Percentiles rank a stretch among this genome's conserved stretches.
Conservation (phyloP, 2,797 vertebrate species). For the Pyrrhura leucotis region DNA sequence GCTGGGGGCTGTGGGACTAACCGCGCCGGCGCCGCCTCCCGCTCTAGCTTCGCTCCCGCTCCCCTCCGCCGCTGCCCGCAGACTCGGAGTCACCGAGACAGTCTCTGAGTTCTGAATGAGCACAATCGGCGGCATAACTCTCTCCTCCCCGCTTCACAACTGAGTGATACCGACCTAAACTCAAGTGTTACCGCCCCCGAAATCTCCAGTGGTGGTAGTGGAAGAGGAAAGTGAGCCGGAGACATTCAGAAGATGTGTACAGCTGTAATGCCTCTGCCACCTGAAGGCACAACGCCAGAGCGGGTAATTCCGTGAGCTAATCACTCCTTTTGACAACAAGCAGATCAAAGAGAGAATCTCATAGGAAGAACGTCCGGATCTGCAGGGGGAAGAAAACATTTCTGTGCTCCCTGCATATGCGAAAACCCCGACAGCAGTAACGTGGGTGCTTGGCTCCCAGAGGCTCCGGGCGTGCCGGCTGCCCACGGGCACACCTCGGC, state of each 20-base stretch:
- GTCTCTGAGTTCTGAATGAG: fast-evolving
- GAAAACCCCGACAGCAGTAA: background rate
- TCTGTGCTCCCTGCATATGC: background rate
- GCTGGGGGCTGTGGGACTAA: background rate
- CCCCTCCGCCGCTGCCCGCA: background rate
- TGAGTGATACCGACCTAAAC: background rate
- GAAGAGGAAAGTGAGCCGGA: background rate
- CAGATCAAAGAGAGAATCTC: background rate
- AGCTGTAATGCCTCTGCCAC: background rate
- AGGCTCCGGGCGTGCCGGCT: background rate
- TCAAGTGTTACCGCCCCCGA: fast-evolving
- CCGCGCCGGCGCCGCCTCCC: background rate
- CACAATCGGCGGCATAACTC: background rate
- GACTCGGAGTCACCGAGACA: background rate
- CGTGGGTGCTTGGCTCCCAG: background rate
- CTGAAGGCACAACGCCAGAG: background rate
- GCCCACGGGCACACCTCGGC: background rate
- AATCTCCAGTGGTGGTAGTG: background rate
- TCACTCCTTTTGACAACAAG: background rate
- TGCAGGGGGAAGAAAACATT: background rate
- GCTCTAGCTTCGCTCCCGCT: background rate
- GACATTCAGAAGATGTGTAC: background rate
- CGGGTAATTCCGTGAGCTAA: background rate
- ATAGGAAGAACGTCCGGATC: background rate
- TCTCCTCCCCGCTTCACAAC: background rate